Evolutionary conservation across 2,888 invertebrate species (phyloP).

Genomic region (Zhuqinia jingwanae): DNA sequence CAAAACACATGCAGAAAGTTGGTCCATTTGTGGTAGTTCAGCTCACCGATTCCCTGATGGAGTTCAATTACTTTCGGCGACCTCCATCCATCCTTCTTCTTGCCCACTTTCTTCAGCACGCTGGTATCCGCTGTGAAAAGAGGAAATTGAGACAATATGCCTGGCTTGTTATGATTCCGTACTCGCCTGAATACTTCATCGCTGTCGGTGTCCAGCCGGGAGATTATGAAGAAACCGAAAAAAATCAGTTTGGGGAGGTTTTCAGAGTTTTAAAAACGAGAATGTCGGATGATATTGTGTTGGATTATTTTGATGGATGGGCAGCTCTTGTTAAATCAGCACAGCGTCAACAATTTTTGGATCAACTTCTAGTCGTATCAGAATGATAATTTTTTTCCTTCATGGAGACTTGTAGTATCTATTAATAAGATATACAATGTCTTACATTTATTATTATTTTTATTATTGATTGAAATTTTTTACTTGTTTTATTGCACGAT

Average conservation of each 20-base stretch:
- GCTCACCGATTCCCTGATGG: slow-evolving; percentile 74
- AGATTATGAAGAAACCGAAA: slow-evolving; percentile 52
- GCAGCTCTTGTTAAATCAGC: slow-evolving; percentile 41
- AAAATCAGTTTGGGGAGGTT: slow-evolving; percentile 89
- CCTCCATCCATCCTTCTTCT: slow-evolving; percentile 86
- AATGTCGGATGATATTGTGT: slow-evolving; percentile 85
- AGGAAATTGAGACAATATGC: slow-evolving; percentile 86
- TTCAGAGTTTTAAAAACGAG: slow-evolving; percentile 93
- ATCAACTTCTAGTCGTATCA: slow-evolving; percentile 46
- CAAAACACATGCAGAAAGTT: slow-evolving; percentile 90
- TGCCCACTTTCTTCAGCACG: slow-evolving; percentile 87
- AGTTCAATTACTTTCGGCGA: slow-evolving; percentile 82
- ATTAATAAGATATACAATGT: too few species aligned
- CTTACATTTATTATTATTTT: too few species aligned
- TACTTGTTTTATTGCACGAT: too few species aligned
- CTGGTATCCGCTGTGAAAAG: slow-evolving; percentile 86
- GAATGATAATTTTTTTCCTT: too few species aligned
- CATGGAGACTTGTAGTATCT: too few species aligned
- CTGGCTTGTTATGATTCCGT: slow-evolving; percentile 85
- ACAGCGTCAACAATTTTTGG: slow-evolving; percentile 44
- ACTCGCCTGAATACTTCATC: slow-evolving; percentile 40
- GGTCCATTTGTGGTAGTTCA: slow-evolving; percentile 55
- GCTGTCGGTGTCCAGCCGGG: slow-evolving; percentile 63
- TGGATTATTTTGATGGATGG: slow-evolving; percentile 88
- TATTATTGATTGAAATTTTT: too few species aligned